Conservation (phyloP, 2,113 vertebrate genomes). For the Fulica atra region DNA sequence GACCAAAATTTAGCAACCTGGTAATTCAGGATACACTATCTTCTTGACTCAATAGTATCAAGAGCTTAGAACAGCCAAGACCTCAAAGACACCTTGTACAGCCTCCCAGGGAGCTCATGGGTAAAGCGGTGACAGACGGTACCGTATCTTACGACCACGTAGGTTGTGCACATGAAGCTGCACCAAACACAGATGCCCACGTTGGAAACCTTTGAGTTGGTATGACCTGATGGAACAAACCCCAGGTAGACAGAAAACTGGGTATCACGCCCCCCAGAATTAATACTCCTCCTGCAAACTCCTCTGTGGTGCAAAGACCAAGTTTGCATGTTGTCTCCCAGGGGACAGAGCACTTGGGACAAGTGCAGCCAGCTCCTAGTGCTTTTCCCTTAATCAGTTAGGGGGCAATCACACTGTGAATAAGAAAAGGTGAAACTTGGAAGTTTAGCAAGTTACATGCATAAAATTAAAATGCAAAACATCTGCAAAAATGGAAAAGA, state of each 20-base stretch:
- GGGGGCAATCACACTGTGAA: background rate
- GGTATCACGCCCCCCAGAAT: fast-evolving
- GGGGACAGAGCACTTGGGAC: background rate
- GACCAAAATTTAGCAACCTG: background rate
- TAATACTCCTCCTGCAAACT: background rate
- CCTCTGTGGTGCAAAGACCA: background rate
- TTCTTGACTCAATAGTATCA: background rate
- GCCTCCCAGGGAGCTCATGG: background rate
- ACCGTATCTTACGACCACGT: background rate
- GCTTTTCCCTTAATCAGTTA: background rate
- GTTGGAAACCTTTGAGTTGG: background rate
- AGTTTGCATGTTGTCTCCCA: background rate
- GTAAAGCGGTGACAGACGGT: background rate
- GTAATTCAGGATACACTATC: background rate
- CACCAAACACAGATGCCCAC: background rate
- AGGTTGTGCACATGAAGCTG: fast-evolving
- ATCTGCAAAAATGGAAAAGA: background rate
- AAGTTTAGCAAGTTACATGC: background rate
- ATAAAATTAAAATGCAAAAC: background rate
- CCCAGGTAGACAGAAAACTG: background rate
- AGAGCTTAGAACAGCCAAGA: background rate
- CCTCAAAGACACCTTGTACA: fast-evolving
- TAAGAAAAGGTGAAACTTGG: background rate
- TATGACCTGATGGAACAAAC: background rate
- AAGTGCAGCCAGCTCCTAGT: background rate